Base-by-base conservation (phyloP, 30 jellyfish, hydroid and myxozoan species). In the Sanderia malayensis region DNA sequence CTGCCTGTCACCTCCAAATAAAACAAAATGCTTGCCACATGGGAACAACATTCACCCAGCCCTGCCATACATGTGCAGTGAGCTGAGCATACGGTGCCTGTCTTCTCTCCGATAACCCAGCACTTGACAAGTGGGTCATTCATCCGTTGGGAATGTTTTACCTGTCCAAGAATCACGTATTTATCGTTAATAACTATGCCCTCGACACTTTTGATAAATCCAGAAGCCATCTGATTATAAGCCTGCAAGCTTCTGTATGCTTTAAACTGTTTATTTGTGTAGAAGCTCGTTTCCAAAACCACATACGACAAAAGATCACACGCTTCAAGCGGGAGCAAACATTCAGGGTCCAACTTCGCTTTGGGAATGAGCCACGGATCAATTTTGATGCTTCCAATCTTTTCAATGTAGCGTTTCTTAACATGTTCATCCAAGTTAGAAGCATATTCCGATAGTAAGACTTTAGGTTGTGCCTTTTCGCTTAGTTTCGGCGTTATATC, bases 21-120 rank as follows among this genome's bases (percentile, higher is more conserved):
- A 61, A 62, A 76, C 46, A 76, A 46, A 9, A 76, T 31, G 57
- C 80, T 59, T 31, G 80, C 79, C 20, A 76, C 71, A 61, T 62
- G 79, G 64, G 85, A 73, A 44, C 87, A 76, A 46, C 87, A 59
- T 60, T 76, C 87, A 17, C 87, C 87, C 61, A 76, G 33, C 57
- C 87, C 87, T 55, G 79, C 79, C 80, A 44, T 76, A 30, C 79
- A 76, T 44, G 68, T 62, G 57, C 87, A 76, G 74, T 76, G 87
- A 29, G 79, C 87, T 27, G 87, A 60, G 69, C 37, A 60, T 23
- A 76, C 69, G 7, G 67, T 45, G 33, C 87, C 78, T 24, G 46
- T 46, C 46, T 49, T 31, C 67, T 59, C 68, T 31, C 49, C 87
- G 18, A 61, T 76, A 11, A 76, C 53, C 87, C 87, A 76, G 60